These are phyloP conservation scores for Lepidochitona cinerea DNA, from an alignment of 2,888 invertebrate genomes.

Conservation along the genomic window DNA sequence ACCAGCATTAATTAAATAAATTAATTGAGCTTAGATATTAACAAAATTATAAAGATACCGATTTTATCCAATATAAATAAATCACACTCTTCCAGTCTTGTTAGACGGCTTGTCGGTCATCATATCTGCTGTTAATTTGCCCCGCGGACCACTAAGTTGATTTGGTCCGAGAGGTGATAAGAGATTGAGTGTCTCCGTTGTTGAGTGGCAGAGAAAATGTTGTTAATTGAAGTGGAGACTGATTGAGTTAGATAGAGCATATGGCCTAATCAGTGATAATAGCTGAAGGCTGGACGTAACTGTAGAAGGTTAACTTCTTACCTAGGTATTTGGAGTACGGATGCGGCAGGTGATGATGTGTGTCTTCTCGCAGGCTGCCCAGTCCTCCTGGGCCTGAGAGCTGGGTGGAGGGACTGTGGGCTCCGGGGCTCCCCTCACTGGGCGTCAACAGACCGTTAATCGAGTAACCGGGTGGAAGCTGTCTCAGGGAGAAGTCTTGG, in stretches of 20 bases:
- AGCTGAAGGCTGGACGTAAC: too few species aligned
- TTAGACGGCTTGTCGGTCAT: not conserved
- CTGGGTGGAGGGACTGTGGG: not conserved
- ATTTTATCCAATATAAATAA: too few species aligned
- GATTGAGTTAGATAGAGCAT: not conserved
- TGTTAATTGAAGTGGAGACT: not conserved
- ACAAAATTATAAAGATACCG: too few species aligned
- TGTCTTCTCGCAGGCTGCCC: not conserved
- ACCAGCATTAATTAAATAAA: too few species aligned
- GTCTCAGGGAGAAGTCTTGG: not conserved
- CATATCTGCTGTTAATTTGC: not conserved
- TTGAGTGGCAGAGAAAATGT: not conserved
- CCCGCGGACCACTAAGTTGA: not conserved
- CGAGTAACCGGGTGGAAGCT: not conserved
- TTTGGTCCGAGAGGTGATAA: not conserved
- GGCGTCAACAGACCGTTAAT: not conserved
- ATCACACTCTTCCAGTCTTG: too few species aligned
- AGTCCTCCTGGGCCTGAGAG: not conserved
- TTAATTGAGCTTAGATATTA: too few species aligned
- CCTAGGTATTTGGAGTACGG: not conserved
- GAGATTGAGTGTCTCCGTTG: not conserved
- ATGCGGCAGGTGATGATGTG: not conserved
- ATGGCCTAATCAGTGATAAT: too few species aligned
- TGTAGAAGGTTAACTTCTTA: too few species aligned
- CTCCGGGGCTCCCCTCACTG: not conserved